Percentiles rank a stretch among this genome's conserved stretches.
phyloP scores from a whole-genome alignment of 2,797 vertebrate species.

The Spatula versicolor region DNA sequence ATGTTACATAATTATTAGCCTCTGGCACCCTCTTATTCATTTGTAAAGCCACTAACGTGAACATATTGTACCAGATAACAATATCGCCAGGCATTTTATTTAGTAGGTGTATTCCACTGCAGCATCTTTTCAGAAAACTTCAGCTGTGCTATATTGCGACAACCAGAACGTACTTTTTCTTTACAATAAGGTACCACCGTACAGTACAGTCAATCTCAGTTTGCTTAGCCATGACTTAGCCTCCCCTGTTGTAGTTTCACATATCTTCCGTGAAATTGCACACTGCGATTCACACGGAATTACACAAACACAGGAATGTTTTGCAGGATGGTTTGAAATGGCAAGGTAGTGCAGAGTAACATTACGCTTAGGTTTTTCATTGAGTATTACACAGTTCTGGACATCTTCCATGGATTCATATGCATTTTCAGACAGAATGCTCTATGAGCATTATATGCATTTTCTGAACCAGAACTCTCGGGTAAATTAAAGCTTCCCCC shows the following conservation, averaged over 20 bases:
- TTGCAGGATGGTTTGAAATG: neutral
- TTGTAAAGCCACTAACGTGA: constrained; percentile 54
- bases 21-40: constrained; percentile 43
- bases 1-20: constrained; percentile 56
- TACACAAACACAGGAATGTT: neutral
- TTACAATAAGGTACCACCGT: neutral
- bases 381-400: neutral
- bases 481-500: neutral
- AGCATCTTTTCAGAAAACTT: constrained; percentile 26
- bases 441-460: neutral
- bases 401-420: neutral
- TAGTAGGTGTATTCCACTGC: constrained; percentile 26
- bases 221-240: neutral
- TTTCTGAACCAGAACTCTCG: neutral
- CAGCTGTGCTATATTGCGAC: neutral
- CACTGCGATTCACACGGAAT: neutral
- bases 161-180: neutral
- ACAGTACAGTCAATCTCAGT: neutral
- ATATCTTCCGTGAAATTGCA: neutral
- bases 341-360: neutral
- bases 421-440: neutral
- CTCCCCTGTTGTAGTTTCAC: neutral
- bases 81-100: constrained; percentile 55
- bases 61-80: constrained; percentile 45
- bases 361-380: neutral